Percentiles rank a stretch among this genome's conserved stretches.
These are phyloP conservation scores for Channa argus DNA, from an alignment of 2,113 vertebrate species.

Conservation along the genomic window DNA sequence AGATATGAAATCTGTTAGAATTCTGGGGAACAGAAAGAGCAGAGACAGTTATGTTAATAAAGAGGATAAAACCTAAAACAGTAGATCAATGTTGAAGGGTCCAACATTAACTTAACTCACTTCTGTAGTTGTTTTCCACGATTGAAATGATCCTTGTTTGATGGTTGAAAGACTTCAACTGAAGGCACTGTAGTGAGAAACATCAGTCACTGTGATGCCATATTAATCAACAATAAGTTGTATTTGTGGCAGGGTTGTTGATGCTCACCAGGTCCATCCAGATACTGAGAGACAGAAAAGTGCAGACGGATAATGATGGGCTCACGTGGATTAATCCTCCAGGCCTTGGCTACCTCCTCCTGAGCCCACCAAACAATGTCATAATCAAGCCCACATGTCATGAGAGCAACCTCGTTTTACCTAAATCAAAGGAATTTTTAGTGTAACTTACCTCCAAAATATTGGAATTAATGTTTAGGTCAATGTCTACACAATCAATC, in stretches of 20 bases:
- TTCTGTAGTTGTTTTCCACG: conserved; percentile 92
- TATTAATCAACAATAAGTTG: background rate
- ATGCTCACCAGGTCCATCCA: conserved; percentile 92
- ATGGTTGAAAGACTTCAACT: conserved; percentile 93
- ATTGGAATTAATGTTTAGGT: conserved; percentile 89
- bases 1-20: conserved; percentile 90
- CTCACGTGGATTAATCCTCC: conserved; percentile 90
- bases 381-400: background rate
- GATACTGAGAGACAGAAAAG: conserved; percentile 93
- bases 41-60: no score
- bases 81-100: background rate
- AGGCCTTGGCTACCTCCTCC: conserved; percentile 90
- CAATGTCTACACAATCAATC: conserved; percentile 92
- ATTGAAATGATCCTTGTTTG: conserved; percentile 89
- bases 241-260: background rate
- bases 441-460: conserved; percentile 89
- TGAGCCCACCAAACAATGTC: conserved; percentile 58
- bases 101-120: conserved; percentile 76
- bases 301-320: conserved; percentile 90
- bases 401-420: background rate
- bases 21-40: conserved; percentile 74
- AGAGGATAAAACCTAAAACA: background rate
- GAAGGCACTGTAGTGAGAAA: conserved; percentile 85
- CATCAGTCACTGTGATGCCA: conserved; percentile 3
- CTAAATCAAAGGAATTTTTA: background rate